These are phyloP conservation scores for Nymphalis polychloros DNA, from an alignment of 2,888 invertebrate species.

Conservation along the genomic window DNA sequence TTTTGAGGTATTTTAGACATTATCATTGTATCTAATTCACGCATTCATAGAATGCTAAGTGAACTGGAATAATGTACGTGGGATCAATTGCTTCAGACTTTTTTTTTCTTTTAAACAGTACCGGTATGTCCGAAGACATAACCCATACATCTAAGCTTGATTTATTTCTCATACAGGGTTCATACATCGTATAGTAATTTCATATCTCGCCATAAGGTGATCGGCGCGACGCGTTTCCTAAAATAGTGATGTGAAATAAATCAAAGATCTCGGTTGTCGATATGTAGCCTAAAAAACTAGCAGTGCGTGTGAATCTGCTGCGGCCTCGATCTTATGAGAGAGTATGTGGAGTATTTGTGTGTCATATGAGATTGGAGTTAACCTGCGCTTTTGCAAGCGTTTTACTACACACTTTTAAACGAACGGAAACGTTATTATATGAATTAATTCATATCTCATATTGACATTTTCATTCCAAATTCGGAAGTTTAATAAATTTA, in stretches of 20 bases:
- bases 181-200: conserved; percentile 67
- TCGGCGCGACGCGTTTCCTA: conserved; percentile 74
- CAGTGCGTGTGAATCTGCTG: conserved; percentile 76
- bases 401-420: conserved; percentile 5
- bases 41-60: not conserved
- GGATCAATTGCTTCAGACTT: conserved; percentile 31
- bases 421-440: conserved; percentile 39
- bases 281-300: conserved; percentile 65
- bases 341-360: conserved; percentile 61
- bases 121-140: conserved; percentile 39
- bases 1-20: not conserved
- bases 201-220: conserved; percentile 73
- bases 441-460: conserved; percentile 41
- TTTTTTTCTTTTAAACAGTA: conserved; percentile 31
- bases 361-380: conserved; percentile 56
- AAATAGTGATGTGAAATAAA: conserved; percentile 80
- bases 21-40: not conserved
- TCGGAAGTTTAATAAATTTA: conserved; percentile 24
- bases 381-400: conserved; percentile 48
- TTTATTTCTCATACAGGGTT: conserved; percentile 60
- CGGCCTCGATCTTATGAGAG: conserved; percentile 68
- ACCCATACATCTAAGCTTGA: conserved; percentile 47
- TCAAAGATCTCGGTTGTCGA: conserved; percentile 71
- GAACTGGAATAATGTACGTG: conserved; percentile 39
- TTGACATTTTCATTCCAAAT: conserved; percentile 35